Base-by-base conservation (phyloP, 1,140 invertebrate species). In the Diploscapter pachys region DNA sequence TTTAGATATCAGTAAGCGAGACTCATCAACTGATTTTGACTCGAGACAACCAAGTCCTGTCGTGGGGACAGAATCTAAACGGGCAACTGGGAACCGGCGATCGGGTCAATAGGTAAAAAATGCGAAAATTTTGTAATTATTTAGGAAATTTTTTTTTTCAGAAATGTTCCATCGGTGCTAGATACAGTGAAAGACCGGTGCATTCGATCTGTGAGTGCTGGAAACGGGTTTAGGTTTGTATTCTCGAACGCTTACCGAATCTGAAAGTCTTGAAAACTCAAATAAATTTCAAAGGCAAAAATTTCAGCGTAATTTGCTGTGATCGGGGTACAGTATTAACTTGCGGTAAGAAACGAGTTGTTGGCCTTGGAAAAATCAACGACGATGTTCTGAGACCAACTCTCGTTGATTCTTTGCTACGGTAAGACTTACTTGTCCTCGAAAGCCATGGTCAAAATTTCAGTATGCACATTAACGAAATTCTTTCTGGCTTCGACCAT, bases 41-140 rank as follows among this genome's bases (percentile, higher is more conserved):
- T 73, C 81, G 82, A 80, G 90, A 92, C 82, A 87, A 88, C 54
- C 85, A 89, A 9, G 90, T 92, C 11, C 92, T 89, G 81, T 88
- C 89, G 4, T 92, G 91, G 91, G 92, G 92, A 52, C 88, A 90
- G 82, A 90, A 90, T 8, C 86, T 80, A 64, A 88, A 87, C 80
- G 91, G 92, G 51, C 90, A 92, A 83, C 85, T 92, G 66, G 91
- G 91, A 2, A 89, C 90, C 76, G 90, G 90, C 0, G 87, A 88
- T 56, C 81, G 88, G 4, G 71, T 51, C 11, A 6, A 69, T 6
- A 71, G 75, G 75, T 69, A 54, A 71, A 65, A 61, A 57, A 72
- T 76, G 71, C 59, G 48, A 72, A 72, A 11, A 50, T 11, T 6
- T 52, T 68, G 11, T 6, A 31, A 31, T 31, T 31, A 31, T 31